Conservation (phyloP, 2,113 vertebrate genomes). For the Pelusios castaneus region DNA sequence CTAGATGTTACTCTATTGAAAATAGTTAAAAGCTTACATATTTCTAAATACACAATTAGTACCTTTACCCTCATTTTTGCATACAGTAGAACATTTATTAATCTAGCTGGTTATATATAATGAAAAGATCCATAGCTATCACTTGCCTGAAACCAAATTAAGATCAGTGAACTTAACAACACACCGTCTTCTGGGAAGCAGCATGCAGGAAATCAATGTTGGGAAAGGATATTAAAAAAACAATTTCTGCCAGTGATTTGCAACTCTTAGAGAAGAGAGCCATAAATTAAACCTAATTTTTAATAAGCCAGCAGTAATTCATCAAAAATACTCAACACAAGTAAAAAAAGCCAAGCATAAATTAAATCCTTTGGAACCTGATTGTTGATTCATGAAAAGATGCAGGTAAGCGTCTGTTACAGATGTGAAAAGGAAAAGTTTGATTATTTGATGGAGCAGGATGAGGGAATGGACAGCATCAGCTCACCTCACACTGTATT, state of each 20-base stretch:
- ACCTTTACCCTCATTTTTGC: neutral
- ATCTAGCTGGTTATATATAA: neutral
- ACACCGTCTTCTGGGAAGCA: neutral
- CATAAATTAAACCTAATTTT: neutral
- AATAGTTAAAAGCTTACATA: neutral
- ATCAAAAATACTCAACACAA: neutral
- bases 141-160: neutral
- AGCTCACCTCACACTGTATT: too few relatives aligned
- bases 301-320: neutral
- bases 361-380: rapidly evolving
- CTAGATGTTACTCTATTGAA: neutral
- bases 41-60: neutral
- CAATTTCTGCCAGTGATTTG: neutral
- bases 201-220: neutral
- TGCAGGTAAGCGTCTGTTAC: neutral
- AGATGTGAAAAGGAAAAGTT: neutral
- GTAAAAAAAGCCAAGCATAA: neutral
- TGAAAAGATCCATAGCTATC: neutral
- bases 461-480: neutral
- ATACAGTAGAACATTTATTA: neutral
- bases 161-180: neutral
- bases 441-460: rapidly evolving
- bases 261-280: neutral
- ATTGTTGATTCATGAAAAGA: neutral
- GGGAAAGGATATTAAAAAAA: neutral